phyloP scores from a whole-genome alignment of 2,113 vertebrate species.

The Sapajus apella region DNA sequence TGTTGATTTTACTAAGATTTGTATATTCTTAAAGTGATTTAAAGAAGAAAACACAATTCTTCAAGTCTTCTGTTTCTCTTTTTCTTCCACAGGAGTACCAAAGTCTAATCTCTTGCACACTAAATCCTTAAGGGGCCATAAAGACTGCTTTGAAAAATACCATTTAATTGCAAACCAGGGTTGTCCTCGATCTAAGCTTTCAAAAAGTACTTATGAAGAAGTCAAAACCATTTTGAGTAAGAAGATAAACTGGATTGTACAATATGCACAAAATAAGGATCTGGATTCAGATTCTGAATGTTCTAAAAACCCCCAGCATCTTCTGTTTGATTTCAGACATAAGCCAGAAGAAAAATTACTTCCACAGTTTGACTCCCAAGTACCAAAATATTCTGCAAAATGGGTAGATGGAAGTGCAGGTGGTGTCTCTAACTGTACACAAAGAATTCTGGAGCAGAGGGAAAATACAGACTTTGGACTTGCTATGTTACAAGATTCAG shows the following conservation, averaged over 20 bases:
- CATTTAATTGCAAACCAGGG: conserved; percentile 98
- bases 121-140: conserved; percentile 95
- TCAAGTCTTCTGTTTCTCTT: background rate
- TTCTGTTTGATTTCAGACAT: conserved; percentile 90
- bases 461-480: conserved; percentile 84
- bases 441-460: conserved; percentile 86
- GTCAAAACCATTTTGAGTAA: conserved; percentile 95
- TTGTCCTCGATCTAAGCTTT: conserved; percentile 91
- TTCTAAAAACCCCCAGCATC: conserved; percentile 85
- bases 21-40: background rate
- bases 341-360: conserved; percentile 89
- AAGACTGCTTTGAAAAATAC: conserved; percentile 98
- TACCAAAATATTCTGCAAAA: conserved; percentile 93
- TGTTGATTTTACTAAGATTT: background rate
- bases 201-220: conserved; percentile 94
- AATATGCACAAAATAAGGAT: conserved; percentile 97
- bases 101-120: conserved; percentile 91
- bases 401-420: conserved; percentile 86
- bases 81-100: conserved; percentile 83
- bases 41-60: background rate
- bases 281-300: conserved; percentile 86
- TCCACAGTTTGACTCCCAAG: conserved; percentile 92
- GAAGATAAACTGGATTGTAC: conserved; percentile 96
- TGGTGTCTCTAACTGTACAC: conserved; percentile 84
- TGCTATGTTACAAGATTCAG: conserved; percentile 82